These are phyloP conservation scores for Zygaena filipendulae DNA, from an alignment of 2,888 invertebrate species.

Conservation along the genomic window DNA sequence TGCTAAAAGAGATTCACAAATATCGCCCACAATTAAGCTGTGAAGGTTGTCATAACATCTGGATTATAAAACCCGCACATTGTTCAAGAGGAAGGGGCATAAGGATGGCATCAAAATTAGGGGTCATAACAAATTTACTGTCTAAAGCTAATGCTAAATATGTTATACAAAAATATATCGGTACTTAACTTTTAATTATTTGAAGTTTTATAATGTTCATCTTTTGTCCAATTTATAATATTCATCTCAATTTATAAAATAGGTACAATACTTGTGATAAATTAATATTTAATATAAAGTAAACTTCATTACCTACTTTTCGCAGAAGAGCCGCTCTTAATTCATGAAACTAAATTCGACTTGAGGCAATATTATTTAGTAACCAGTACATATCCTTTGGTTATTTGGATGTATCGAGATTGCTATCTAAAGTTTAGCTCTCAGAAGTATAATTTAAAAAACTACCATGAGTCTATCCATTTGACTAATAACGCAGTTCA, in stretches of 20 bases:
- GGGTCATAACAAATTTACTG: slow-evolving; percentile 74
- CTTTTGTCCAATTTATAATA: too few species aligned
- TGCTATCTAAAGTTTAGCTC: slow-evolving; percentile 90
- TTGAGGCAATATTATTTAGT: slow-evolving; percentile 91
- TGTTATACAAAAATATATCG: slow-evolving; percentile 92
- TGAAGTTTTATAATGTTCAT: too few species aligned
- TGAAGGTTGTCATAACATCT: slow-evolving; percentile 86
- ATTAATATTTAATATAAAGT: too few species aligned
- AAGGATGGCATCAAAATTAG: slow-evolving; percentile 78
- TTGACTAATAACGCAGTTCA: slow-evolving; percentile 91
- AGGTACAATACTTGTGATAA: too few species aligned
- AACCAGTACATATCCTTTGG: slow-evolving; percentile 79
- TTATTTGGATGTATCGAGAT: slow-evolving; percentile 88
- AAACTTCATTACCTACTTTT: too few species aligned
- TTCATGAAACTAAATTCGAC: slow-evolving; percentile 90
- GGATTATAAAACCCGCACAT: slow-evolving; percentile 90
- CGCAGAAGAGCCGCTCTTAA: slow-evolving; percentile 84
- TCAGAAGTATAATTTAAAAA: slow-evolving; percentile 79
- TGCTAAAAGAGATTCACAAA: slow-evolving; percentile 68
- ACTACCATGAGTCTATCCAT: slow-evolving; percentile 87
- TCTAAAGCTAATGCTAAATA: slow-evolving; percentile 72
- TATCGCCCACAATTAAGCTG: slow-evolving; percentile 73
- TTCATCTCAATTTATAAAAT: not conserved
- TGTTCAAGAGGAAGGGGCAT: slow-evolving; percentile 88
- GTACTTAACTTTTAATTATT: slow-evolving; percentile 51